Evolutionary conservation across 1,140 invertebrate species (phyloP).

Genomic region (Campoletis sonorensis): DNA sequence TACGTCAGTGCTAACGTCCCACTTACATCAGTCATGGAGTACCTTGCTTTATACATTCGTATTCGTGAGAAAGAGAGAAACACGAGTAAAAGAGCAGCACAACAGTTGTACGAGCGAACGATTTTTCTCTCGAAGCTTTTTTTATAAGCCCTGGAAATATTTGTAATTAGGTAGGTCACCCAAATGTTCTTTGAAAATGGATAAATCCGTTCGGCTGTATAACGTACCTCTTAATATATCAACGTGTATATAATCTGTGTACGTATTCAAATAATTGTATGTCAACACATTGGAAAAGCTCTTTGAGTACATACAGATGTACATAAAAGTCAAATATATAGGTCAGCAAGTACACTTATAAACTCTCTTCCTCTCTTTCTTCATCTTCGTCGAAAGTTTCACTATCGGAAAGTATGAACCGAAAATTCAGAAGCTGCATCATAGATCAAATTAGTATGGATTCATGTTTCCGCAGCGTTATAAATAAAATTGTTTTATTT

Average conservation of each 20-base stretch:
- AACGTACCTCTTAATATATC: not conserved
- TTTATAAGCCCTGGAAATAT: slow-evolving; percentile 56
- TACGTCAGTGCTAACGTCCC: slow-evolving; percentile 67
- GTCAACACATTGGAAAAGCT: not conserved
- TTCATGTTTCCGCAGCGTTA: slow-evolving; percentile 21
- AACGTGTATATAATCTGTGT: slow-evolving; percentile 33
- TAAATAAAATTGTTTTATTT: not conserved
- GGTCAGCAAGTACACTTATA: slow-evolving; percentile 27
- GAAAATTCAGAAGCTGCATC: not conserved
- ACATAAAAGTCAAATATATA: not conserved
- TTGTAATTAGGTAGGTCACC: slow-evolving; percentile 59
- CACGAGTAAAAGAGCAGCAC: slow-evolving; percentile 21
- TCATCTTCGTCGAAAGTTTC: not conserved
- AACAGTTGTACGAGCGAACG: not conserved
- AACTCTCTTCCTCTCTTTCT: not conserved
- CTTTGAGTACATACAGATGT: not conserved
- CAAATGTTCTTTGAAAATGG: slow-evolving; percentile 47
- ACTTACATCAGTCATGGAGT: slow-evolving; percentile 67
- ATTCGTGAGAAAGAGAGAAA: slow-evolving; percentile 51
- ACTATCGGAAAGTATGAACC: slow-evolving; percentile 10
- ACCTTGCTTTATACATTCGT: slow-evolving; percentile 52
- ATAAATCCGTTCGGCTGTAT: slow-evolving; percentile 30
- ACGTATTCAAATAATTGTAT: not conserved
- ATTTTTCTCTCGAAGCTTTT: slow-evolving; percentile 42
- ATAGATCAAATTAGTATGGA: slow-evolving; percentile 16